Percentiles rank a stretch among this genome's conserved stretches.
These are phyloP conservation scores for Myotis myotis DNA, from an alignment of 2,797 vertebrate genomes.

Conservation along the genomic window DNA sequence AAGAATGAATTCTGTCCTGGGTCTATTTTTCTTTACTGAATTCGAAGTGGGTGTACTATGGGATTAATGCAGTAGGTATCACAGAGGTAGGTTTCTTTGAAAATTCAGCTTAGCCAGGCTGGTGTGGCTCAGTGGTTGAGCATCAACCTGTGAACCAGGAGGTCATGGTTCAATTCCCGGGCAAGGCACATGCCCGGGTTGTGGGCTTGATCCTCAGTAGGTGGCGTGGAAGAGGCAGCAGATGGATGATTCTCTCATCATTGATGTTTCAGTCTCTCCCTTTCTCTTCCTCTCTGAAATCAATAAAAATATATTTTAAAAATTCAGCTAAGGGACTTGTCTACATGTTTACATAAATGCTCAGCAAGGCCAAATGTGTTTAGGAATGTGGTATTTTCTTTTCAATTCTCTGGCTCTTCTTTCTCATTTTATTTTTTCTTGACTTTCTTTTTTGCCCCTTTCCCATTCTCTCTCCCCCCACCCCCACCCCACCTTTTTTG, in stretches of 20 bases:
- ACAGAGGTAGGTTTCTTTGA: not conserved
- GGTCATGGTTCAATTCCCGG: no score
- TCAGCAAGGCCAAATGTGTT: slow-evolving; percentile 63
- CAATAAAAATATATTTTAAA: not conserved
- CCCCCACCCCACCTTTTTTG: no score
- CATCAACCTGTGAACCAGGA: no score
- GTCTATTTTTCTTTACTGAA: not conserved
- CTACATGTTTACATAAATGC: slow-evolving; percentile 1
- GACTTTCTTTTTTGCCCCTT: not conserved
- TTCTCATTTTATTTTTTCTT: not conserved
- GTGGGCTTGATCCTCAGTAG: no score
- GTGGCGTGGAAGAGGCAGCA: no score
- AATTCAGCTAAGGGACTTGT: not conserved
- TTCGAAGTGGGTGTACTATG: not conserved
- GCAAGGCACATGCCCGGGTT: no score
- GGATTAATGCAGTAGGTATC: not conserved
- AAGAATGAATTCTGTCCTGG: not conserved
- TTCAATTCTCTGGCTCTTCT: slow-evolving; percentile 16
- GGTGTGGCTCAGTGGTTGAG: no score
- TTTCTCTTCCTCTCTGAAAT: no score
- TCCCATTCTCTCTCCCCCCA: no score
- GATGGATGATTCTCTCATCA: no score
- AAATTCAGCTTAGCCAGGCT: not conserved
- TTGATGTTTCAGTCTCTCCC: no score
- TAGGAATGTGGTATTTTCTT: slow-evolving; percentile 44